Evolutionary conservation across 2,113 vertebrate species (phyloP), one percentile per base, ranked within the genome.

Genomic region (Bujurquina vittata): DNA sequence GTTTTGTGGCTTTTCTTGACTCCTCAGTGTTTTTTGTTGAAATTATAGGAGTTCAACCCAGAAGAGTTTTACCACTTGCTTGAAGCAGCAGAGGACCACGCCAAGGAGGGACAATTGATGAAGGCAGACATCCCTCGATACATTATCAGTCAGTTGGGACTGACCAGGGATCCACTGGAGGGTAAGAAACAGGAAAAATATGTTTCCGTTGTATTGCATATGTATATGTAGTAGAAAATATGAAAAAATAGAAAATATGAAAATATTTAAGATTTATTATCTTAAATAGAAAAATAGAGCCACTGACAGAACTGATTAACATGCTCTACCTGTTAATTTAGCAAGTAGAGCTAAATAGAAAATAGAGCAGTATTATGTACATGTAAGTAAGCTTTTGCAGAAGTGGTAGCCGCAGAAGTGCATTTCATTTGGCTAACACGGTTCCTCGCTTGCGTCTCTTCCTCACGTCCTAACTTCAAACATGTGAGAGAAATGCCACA

Each of bases 1-100:
- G 14, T n/a, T 12, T 61, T 37, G 18, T 22, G 1, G 29, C 14
- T 75, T 74, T 3, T 33, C 31, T 31, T 72, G 17, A n/a, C 7
- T 52, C n/a, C 33, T 80, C 0, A 43, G 10, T 60, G 14, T 40
- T 49, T 69, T 33, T 23, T 77, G 20, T 23, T 63, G 20, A 15
- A 54, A 33, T 63, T 4, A 72, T 77, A 99, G 98, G 98, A 99
- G 91, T 99, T 99, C 95, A 98, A 99, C 94, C 98, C 98, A 5
- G 98, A 99, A 85, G 98, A 99, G 94, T 99, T 99, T 93, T 99
- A 99, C 91, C 98, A 99, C 88, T 96, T 99, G 81, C 95, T 99
- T 91, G 98, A 99, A 95, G 98, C 98, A 84, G 98, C 97, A 18
- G 98, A 99, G 95, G 98, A 98, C 91, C 98, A 99, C 75, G 98